phyloP scores from a whole-genome alignment of 2,797 vertebrate species.

The Chaunax sp. region DNA sequence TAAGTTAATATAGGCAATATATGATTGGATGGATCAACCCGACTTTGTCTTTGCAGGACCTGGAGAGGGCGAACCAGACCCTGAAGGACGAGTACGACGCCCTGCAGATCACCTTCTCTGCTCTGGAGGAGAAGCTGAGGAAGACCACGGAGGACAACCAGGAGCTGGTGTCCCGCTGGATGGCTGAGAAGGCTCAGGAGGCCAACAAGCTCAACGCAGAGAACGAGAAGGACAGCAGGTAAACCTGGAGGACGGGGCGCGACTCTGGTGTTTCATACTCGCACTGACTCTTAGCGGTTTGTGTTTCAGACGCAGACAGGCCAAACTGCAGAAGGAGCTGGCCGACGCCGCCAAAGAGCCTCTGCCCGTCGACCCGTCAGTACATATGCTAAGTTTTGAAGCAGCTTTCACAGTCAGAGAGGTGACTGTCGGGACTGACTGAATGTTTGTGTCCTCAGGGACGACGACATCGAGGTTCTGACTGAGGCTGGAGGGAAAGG shows the following conservation, averaged over 20 bases:
- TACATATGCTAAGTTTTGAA: conserved; percentile 9
- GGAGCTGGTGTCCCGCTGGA: conserved; percentile 97
- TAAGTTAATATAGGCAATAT: too few relatives aligned
- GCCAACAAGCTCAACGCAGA: conserved; percentile 95
- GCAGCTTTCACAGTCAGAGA: neutral
- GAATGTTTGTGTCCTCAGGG: conserved; percentile 78
- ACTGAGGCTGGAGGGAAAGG: conserved; percentile 89
- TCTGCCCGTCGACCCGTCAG: conserved; percentile 94
- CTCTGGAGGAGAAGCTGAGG: conserved; percentile 95
- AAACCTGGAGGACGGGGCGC: neutral
- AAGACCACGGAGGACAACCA: conserved; percentile 96
- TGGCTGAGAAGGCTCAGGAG: conserved; percentile 98
- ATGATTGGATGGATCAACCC: neutral
- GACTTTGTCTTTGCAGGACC: conserved; percentile 80
- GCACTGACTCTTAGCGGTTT: neutral
- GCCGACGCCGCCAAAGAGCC: conserved; percentile 97
- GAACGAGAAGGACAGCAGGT: conserved; percentile 97
- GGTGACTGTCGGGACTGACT: neutral
- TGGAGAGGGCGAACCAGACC: conserved; percentile 94
- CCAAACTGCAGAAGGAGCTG: conserved; percentile 95
- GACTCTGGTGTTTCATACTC: too few relatives aligned
- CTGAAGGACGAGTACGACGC: conserved; percentile 97
- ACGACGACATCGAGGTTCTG: conserved; percentile 97
- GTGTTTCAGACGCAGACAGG: conserved; percentile 89
- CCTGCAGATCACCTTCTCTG: conserved; percentile 96